Conservation (phyloP, 2,888 invertebrate species). For the Brachypterus glaber region DNA sequence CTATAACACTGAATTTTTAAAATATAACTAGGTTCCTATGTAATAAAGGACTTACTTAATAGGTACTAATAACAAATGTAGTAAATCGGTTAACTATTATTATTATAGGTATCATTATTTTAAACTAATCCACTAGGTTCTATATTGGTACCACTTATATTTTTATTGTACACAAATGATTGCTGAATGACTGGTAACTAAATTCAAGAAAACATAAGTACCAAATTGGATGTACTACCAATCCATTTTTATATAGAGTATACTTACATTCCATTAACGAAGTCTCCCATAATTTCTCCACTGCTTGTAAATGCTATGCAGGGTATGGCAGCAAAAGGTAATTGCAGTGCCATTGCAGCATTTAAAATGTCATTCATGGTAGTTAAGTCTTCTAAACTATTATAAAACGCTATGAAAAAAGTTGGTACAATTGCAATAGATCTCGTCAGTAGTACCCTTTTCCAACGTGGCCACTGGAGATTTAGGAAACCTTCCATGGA, state of each 20-base stretch:
- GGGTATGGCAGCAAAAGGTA: conserved; percentile 79
- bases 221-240: too few relatives aligned
- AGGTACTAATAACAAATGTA: too few relatives aligned
- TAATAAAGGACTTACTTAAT: too few relatives aligned
- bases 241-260: too few relatives aligned
- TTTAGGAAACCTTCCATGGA: conserved; percentile 85
- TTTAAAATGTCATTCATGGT: conserved; percentile 76
- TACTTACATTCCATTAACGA: conserved; percentile 65
- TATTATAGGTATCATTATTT: conserved; percentile 57
- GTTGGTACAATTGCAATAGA: conserved; percentile 72
- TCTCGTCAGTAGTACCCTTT: conserved; percentile 73
- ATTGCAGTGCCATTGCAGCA: conserved; percentile 76
- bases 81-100: too few relatives aligned
- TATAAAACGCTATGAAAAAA: conserved; percentile 57
- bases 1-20: too few relatives aligned
- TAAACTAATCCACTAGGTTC: conserved; percentile 72
- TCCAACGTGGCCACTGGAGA: conserved; percentile 77
- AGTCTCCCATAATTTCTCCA: conserved; percentile 68
- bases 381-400: conserved; percentile 57
- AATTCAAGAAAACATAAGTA: too few relatives aligned
- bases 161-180: too few relatives aligned
- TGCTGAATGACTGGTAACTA: too few relatives aligned
- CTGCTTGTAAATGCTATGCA: conserved; percentile 78
- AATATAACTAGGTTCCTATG: too few relatives aligned
- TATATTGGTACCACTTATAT: too few relatives aligned